Percentiles rank a stretch among this genome's conserved stretches.
Conservation (phyloP, 2,888 invertebrate genomes). For the Cistogaster globosa region DNA sequence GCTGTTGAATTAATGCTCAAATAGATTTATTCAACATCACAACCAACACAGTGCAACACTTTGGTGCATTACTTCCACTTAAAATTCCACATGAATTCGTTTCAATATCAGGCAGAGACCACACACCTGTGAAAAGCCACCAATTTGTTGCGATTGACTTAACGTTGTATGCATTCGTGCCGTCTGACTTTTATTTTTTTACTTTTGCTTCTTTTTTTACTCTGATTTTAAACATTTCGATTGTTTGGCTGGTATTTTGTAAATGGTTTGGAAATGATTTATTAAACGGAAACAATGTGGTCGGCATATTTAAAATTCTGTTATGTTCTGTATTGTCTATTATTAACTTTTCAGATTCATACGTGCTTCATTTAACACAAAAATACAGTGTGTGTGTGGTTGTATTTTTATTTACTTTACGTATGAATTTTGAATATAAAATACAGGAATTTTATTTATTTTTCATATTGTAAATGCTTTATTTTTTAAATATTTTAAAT, state of each 20-base stretch:
- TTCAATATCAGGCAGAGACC: slow-evolving; percentile 66
- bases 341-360: slow-evolving; percentile 55
- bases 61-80: slow-evolving; percentile 7
- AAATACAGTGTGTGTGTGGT: background rate
- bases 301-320: slow-evolving; percentile 73
- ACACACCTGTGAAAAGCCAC: slow-evolving; percentile 75
- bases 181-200: slow-evolving; percentile 27
- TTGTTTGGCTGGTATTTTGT: slow-evolving; percentile 61
- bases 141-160: slow-evolving; percentile 72
- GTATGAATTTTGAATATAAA: background rate
- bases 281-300: slow-evolving; percentile 72
- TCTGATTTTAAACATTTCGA: slow-evolving; percentile 47
- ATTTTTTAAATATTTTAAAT: too few species aligned
- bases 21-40: too few species aligned
- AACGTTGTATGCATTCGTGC: slow-evolving; percentile 37
- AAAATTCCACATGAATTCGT: slow-evolving; percentile 71
- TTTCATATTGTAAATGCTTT: too few species aligned
- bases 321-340: slow-evolving; percentile 63
- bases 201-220: background rate
- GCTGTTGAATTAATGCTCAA: background rate
- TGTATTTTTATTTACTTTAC: slow-evolving; percentile 1
- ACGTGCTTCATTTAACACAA: background rate
- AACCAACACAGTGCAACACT: too few species aligned
- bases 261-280: slow-evolving; percentile 73
- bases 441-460: too few species aligned